These are phyloP conservation scores for Trichogramma dendrolimi DNA, from an alignment of 2,888 invertebrate species.

Conservation along the genomic window DNA sequence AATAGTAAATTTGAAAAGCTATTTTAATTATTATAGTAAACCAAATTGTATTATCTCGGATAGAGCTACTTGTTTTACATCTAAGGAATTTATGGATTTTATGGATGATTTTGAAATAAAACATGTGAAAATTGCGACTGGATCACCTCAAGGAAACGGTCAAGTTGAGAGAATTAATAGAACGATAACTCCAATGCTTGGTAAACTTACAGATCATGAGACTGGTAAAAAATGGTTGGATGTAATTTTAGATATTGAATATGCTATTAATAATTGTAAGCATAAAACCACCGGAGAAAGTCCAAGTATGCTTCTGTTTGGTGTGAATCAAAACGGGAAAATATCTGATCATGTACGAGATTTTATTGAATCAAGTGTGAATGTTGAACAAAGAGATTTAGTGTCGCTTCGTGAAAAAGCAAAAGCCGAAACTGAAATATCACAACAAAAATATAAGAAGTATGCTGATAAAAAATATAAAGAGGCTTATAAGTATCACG, in stretches of 20 bases:
- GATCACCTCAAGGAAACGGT: conserved; percentile 42
- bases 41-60: conserved; percentile 43
- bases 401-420: no score
- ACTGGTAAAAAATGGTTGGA: conserved; percentile 30
- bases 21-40: conserved; percentile 34
- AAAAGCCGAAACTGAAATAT: no score
- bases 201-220: conserved; percentile 32
- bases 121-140: conserved; percentile 38
- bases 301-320: conserved; percentile 37
- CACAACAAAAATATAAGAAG: no score
- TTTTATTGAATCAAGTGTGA: no score
- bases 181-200: conserved; percentile 32
- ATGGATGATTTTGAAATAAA: conserved; percentile 37
- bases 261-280: conserved; percentile 36
- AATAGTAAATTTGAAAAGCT: conserved; percentile 35
- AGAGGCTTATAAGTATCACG: conserved; percentile 19
- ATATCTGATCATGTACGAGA: neutral
- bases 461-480: conserved; percentile 33
- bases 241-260: conserved; percentile 31
- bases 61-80: conserved; percentile 45
- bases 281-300: conserved; percentile 34
- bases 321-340: conserved; percentile 31
- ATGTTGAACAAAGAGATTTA: no score
- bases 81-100: conserved; percentile 39
- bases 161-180: conserved; percentile 41